These are phyloP conservation scores for Parascotia fuliginaria DNA, from an alignment of 2,888 invertebrate species.

Conservation along the genomic window DNA sequence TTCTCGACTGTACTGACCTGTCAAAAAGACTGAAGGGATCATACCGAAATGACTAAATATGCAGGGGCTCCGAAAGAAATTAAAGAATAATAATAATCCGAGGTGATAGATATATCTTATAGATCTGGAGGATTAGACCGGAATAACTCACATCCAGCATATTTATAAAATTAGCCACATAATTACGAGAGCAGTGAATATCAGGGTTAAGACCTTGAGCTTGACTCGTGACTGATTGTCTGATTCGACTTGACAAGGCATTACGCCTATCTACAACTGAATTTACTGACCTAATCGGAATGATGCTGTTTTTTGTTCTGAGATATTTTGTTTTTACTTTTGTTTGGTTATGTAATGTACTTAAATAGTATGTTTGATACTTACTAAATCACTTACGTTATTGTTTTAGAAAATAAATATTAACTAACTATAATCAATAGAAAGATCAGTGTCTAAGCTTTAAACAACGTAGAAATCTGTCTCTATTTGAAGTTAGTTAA, in stretches of 20 bases:
- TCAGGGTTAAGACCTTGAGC: conserved; percentile 75
- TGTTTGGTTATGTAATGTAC: conserved; percentile 7
- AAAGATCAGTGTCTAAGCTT: no score
- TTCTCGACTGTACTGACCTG: no score
- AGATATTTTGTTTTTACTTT: conserved; percentile 17
- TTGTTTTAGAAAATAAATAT: no score
- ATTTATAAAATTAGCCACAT: conserved; percentile 8
- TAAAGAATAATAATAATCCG: no score
- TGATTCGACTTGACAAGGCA: conserved; percentile 53
- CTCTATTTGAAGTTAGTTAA: no score
- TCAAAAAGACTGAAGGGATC: no score
- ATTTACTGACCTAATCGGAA: conserved; percentile 40
- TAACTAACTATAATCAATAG: no score
- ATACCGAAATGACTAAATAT: no score
- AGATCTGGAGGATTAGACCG: no score
- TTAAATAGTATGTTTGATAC: background rate
- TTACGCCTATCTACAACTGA: conserved; percentile 46
- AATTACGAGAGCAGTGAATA: conserved; percentile 50
- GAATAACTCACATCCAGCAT: conserved; percentile 34
- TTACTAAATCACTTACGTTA: background rate
- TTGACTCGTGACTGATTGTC: conserved; percentile 73
- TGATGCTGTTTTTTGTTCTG: conserved; percentile 24
- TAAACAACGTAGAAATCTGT: no score
- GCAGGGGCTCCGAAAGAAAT: no score
- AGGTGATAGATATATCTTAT: no score